phyloP scores from a whole-genome alignment of 2,113 vertebrate species.

The Melanotaenia duboulayi region DNA sequence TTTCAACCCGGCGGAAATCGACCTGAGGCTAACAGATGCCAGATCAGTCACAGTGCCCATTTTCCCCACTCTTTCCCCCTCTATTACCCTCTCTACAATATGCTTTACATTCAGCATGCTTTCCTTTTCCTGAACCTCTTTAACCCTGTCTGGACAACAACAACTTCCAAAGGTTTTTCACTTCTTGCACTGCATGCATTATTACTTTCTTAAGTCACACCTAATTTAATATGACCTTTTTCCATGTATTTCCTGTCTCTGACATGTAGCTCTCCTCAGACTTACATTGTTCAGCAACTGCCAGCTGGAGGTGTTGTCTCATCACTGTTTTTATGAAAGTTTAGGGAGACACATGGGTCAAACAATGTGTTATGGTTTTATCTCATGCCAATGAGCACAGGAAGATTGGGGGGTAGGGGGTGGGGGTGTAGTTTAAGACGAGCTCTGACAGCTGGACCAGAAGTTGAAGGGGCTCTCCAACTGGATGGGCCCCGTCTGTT shows the following conservation, averaged over 20 bases:
- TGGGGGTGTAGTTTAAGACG: slow-evolving; percentile 58
- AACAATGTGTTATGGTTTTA: slow-evolving; percentile 38
- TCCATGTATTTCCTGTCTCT: not conserved
- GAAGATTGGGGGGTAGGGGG: slow-evolving; percentile 57
- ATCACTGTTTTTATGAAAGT: slow-evolving; percentile 32
- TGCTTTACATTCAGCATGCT: slow-evolving; percentile 20
- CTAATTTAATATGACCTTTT: slow-evolving; percentile 32
- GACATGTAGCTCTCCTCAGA: slow-evolving; percentile 16
- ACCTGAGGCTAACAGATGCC: slow-evolving; percentile 83
- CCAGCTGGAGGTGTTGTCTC: slow-evolving; percentile 51
- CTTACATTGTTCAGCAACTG: slow-evolving; percentile 36
- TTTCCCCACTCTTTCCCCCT: slow-evolving; percentile 45
- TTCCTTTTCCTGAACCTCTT: slow-evolving; percentile 22
- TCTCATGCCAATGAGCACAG: slow-evolving; percentile 29
- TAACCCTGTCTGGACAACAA: slow-evolving; percentile 48
- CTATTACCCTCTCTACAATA: slow-evolving; percentile 16
- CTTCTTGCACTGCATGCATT: slow-evolving; percentile 5
- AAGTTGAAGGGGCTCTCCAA: slow-evolving; percentile 49
- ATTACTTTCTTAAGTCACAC: slow-evolving; percentile 13
- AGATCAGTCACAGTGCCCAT: slow-evolving; percentile 78
- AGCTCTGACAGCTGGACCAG: slow-evolving; percentile 77
- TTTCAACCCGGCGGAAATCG: slow-evolving; percentile 77
- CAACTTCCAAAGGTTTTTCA: not conserved
- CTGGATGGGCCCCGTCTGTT: slow-evolving; percentile 70
- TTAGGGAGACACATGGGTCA: slow-evolving; percentile 18